Percentiles rank a stretch among this genome's conserved stretches.
phyloP scores from a whole-genome alignment of 2,797 vertebrate species.

The Clangula hyemalis region DNA sequence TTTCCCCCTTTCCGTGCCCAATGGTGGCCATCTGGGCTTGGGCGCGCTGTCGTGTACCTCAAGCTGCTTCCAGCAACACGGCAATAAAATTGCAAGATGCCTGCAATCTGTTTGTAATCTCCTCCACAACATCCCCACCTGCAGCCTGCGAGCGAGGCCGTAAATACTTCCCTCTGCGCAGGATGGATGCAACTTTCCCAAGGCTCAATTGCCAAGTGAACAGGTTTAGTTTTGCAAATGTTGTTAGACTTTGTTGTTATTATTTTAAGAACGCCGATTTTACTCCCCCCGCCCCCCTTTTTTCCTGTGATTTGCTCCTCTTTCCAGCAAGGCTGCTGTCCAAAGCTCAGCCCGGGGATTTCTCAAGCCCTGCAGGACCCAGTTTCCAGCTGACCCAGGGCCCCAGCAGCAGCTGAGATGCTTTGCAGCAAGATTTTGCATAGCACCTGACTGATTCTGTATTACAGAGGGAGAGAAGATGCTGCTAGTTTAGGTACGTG shows the following conservation, averaged over 20 bases:
- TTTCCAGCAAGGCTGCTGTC: not conserved
- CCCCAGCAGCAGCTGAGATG: not conserved
- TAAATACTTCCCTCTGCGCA: not conserved
- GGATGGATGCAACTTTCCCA: not conserved
- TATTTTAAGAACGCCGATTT: not conserved
- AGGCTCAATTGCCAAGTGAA: not conserved
- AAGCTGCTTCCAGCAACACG: not conserved
- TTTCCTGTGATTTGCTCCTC: not conserved
- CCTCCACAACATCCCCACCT: conserved; percentile 3
- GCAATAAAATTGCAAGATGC: not conserved
- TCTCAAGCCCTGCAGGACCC: not conserved
- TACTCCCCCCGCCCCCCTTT: fast-evolving
- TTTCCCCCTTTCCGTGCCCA: not conserved
- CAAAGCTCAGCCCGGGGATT: not conserved
- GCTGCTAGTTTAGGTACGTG: not conserved
- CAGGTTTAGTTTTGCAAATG: not conserved
- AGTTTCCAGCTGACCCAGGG: not conserved
- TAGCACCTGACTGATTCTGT: not conserved
- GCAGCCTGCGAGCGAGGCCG: not conserved
- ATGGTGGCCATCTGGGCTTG: not conserved
- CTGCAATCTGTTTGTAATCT: conserved; percentile 4
- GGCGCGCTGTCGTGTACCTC: not conserved
- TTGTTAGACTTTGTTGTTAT: not conserved
- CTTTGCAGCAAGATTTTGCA: not conserved
- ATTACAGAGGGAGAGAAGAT: not conserved